Evolutionary conservation across 2,888 invertebrate genomes (phyloP), one percentile per base, ranked within the genome.

Genomic region (Archips xylosteana): DNA sequence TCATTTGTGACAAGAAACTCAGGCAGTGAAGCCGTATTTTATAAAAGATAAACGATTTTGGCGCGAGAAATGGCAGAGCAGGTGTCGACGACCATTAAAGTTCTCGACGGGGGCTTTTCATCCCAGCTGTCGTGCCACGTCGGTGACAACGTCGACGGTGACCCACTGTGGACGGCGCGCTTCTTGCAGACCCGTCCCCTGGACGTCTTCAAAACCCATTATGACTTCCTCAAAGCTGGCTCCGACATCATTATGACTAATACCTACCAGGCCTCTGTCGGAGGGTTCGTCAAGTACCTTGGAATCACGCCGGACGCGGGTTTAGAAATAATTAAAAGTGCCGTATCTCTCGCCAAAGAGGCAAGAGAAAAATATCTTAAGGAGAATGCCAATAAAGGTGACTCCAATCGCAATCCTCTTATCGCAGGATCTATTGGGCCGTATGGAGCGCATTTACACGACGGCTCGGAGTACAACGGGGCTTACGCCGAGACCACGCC

Each of bases 401-500:
- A 76, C 45, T 76, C 78, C 10, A 76, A 76, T 8, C 81, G 76
- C 1, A 82, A 84, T 23, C 96, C 97, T 3, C 84, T 96, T 60
- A 95, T 99, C 67, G 97, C 97, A 0, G 99, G 98, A 0, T 98
- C 98, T 0, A 96, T 99, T 34, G 99, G 99, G 0, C 98, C 99
- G 0, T 99, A 98, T 85, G 99, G 98, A 0, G 99, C 98, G 0
- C 96, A 96, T 81, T 92, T 98, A 70, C 96, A 97, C 80, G 98
- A 99, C 86, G 97, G 97, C 2, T 99, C 99, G 0, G 99, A 99
- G 88, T 99, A 99, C 88, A 96, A 96, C 2, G 99, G 99, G 0
- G 93, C 93, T 54, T 98, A 98, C 85, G 96, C 96, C 0, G 95
- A 96, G 70, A 94, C 86, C 68, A 95, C 96, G 0, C 85, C 96